A percentile compares a stretch with the other conserved stretches of the same genome.
These are phyloP conservation scores for Rutpela maculata DNA, from an alignment of 2,888 invertebrate species.

Conservation along the genomic window DNA sequence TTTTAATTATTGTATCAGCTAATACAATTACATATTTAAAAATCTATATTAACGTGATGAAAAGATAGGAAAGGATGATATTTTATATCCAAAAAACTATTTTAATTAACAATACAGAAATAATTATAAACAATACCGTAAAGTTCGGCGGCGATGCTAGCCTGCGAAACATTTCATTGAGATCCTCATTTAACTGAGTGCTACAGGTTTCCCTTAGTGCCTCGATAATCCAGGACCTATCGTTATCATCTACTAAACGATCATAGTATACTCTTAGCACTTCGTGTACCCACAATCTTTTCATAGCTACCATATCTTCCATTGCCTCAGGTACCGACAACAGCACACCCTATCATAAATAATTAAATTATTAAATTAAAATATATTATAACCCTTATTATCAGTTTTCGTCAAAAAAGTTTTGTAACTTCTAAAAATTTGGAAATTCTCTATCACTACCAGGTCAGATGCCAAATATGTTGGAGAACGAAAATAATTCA, in stretches of 20 bases:
- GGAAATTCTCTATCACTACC: too few relatives aligned
- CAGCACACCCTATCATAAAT: constrained; percentile 84
- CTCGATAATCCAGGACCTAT: constrained; percentile 87
- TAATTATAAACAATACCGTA: constrained; percentile 27
- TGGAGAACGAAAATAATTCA: too few relatives aligned
- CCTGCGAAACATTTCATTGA: constrained; percentile 83
- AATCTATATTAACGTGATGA: too few relatives aligned
- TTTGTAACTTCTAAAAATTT: too few relatives aligned
- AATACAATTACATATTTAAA: too few relatives aligned
- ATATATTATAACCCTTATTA: too few relatives aligned
- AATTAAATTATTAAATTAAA: neutral
- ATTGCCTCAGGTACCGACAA: constrained; percentile 95
- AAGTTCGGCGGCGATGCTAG: constrained; percentile 69
- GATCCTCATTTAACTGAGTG: constrained; percentile 79
- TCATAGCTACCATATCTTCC: constrained; percentile 89
- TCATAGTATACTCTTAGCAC: constrained; percentile 94
- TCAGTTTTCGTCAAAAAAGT: too few relatives aligned
- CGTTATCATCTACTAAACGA: constrained; percentile 89
- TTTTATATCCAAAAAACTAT: too few relatives aligned
- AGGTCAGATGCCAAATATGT: too few relatives aligned
- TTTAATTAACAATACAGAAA: too few relatives aligned
- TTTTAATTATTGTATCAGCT: too few relatives aligned
- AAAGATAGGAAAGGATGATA: too few relatives aligned
- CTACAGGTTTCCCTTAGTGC: constrained; percentile 80
- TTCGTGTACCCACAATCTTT: constrained; percentile 96